Percentiles rank a stretch among this genome's conserved stretches.
Conservation (phyloP, 1,140 invertebrate species). For the Phthorimaea operculella region DNA sequence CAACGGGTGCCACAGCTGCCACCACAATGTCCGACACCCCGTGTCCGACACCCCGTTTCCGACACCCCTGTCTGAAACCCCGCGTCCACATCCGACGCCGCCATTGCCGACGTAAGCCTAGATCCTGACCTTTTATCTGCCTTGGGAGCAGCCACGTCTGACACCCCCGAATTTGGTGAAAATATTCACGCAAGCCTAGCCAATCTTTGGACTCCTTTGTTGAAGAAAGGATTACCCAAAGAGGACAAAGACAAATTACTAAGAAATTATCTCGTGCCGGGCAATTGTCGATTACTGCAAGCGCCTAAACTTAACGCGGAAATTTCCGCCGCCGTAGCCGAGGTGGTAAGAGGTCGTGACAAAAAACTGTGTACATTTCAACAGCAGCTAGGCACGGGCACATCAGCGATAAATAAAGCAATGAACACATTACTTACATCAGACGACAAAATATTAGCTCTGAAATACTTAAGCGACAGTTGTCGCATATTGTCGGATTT, state of each 20-base stretch:
- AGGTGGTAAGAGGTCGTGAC: neutral
- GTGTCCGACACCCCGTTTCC: no score
- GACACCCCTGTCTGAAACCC: no score
- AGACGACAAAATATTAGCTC: neutral
- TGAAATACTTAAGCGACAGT: conserved; percentile 4
- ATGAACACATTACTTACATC: neutral
- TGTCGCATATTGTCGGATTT: conserved; percentile 3
- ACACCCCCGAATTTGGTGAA: conserved; percentile 4
- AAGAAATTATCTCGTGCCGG: conserved; percentile 1
- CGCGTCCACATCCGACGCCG: neutral
- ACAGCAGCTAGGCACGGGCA: neutral
- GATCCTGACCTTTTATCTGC: neutral
- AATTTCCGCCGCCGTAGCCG: neutral
- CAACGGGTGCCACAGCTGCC: no score
- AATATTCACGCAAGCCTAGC: conserved; percentile 4
- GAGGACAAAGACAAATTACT: neutral
- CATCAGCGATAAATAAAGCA: neutral
- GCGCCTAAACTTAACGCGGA: conserved; percentile 6
- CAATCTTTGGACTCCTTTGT: neutral
- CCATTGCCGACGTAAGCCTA: neutral
- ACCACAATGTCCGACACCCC: no score
- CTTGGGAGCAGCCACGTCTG: neutral
- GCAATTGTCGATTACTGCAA: conserved; percentile 6
- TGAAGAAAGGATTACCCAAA: conserved; percentile 1
- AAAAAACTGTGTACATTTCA: neutral